Conservation (phyloP, 2,113 vertebrate genomes). For the Pseudorectes ferrugineus region DNA sequence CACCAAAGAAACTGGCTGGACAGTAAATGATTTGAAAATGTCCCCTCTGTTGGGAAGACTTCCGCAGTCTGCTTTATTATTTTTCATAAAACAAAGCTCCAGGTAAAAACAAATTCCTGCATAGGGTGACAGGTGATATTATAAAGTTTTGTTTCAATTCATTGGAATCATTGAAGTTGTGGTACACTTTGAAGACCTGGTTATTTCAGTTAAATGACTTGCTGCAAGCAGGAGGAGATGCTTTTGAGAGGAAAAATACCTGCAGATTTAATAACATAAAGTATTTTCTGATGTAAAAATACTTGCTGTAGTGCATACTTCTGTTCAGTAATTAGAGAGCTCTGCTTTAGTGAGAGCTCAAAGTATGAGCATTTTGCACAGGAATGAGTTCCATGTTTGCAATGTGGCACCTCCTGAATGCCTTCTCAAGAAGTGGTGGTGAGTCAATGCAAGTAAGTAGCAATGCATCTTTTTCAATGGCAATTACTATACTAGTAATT, state of each 20-base stretch:
- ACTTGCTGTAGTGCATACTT: neutral
- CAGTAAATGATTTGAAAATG: neutral
- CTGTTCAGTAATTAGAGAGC: neutral
- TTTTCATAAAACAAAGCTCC: neutral
- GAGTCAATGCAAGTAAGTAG: neutral
- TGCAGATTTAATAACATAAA: neutral
- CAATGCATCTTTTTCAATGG: neutral
- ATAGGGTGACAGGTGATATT: neutral
- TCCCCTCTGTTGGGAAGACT: neutral
- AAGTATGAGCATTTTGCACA: neutral
- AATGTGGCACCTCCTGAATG: neutral
- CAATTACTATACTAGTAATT: neutral
- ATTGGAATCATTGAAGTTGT: neutral
- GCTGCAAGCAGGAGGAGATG: neutral
- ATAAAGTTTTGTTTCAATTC: neutral
- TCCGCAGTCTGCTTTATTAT: neutral
- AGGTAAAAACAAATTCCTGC: neutral
- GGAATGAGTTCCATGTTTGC: neutral
- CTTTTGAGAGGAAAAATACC: neutral
- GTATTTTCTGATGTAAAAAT: neutral
- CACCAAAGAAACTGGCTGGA: neutral
- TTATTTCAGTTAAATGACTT: neutral
- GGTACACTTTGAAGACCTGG: neutral
- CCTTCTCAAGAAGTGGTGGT: neutral
- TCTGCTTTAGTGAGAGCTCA: neutral